phyloP scores from a whole-genome alignment of 23 tunicate genomes.

The Clavelina lepadiformis region DNA sequence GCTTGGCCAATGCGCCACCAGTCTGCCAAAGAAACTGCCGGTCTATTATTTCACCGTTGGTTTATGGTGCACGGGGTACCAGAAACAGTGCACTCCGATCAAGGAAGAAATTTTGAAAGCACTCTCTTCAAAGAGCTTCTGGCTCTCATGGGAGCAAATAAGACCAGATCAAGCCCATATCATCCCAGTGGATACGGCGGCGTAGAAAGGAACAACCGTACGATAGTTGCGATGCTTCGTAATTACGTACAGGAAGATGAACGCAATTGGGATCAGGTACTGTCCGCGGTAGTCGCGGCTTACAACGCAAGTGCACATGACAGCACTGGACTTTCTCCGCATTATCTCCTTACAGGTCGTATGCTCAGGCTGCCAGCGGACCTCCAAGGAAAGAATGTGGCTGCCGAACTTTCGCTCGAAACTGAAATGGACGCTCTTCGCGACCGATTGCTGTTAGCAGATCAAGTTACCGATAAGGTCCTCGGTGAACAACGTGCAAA shows the following conservation, averaged over 20 bases:
- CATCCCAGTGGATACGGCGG: constrained; percentile 17
- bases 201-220: constrained; percentile 15
- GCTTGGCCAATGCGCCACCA: constrained; percentile 48
- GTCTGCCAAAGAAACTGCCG: too few relatives aligned
- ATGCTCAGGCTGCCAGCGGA: too few relatives aligned
- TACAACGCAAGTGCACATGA: constrained; percentile 24
- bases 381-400: too few relatives aligned
- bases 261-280: constrained; percentile 11
- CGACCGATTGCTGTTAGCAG: too few relatives aligned
- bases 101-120: too few relatives aligned
- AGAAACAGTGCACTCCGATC: constrained; percentile 16
- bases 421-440: too few relatives aligned
- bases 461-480: too few relatives aligned
- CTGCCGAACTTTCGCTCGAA: too few relatives aligned
- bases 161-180: too few relatives aligned
- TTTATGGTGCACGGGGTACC: not conserved
- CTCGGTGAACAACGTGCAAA: too few relatives aligned
- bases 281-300: constrained; percentile 17
- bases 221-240: constrained; percentile 25
- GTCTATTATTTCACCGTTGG: constrained; percentile 1
- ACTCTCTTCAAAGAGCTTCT: too few relatives aligned
- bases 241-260: constrained; percentile 10
- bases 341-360: constrained; percentile 5
- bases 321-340: constrained; percentile 19
- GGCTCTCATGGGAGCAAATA: too few relatives aligned